Conservation (phyloP, 2,888 invertebrate species). For the Scelioninae gen. 2 region DNA sequence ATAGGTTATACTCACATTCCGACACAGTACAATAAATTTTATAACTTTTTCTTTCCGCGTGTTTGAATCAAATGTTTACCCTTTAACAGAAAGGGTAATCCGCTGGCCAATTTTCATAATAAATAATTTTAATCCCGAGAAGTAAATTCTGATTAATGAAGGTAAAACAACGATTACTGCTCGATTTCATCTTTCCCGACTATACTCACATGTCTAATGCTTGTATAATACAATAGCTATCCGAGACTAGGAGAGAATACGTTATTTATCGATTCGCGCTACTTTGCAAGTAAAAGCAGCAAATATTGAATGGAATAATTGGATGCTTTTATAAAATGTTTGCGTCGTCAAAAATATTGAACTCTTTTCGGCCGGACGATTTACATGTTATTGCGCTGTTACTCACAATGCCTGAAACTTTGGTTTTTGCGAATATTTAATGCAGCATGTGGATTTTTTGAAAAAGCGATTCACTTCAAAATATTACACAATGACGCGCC, state of each 20-base stretch:
- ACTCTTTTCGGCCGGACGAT: slow-evolving; percentile 17
- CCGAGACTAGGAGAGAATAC: slow-evolving; percentile 48
- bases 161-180: slow-evolving; percentile 4
- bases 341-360: slow-evolving; percentile 35
- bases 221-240: slow-evolving; percentile 41
- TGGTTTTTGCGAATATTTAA: no score
- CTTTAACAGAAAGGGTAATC: no score
- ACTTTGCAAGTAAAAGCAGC: slow-evolving; percentile 59
- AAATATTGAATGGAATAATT: slow-evolving; percentile 48
- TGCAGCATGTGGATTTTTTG: no score
- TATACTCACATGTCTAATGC: slow-evolving; percentile 26
- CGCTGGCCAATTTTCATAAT: no score
- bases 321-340: slow-evolving; percentile 45
- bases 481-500: no score
- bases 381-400: slow-evolving; percentile 45
- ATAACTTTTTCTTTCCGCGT: no score
- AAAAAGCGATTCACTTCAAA: no score
- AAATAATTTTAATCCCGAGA: no score
- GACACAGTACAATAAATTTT: no score
- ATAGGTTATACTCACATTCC: no score
- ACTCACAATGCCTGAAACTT: slow-evolving; percentile 1
- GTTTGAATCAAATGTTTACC: no score
- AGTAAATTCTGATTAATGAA: slow-evolving; percentile 2
- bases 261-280: slow-evolving; percentile 59
- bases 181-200: slow-evolving; percentile 35